phyloP scores from a whole-genome alignment of 2,888 invertebrate genomes.

The Pimpla rufipes region DNA sequence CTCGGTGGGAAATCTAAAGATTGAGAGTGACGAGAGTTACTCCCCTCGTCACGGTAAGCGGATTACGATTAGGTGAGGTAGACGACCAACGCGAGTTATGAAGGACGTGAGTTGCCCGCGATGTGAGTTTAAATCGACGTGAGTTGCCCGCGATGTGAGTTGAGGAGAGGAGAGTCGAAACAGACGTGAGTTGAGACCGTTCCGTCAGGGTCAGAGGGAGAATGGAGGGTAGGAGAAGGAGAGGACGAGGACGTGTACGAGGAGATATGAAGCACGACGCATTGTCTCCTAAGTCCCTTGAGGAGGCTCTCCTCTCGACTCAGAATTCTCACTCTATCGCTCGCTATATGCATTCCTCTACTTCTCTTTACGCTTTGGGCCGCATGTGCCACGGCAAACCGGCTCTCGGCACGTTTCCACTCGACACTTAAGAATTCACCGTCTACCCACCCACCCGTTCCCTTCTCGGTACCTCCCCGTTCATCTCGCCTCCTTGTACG shows the following conservation, averaged over 20 bases:
- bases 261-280: constrained; percentile 59
- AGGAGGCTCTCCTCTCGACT: constrained; percentile 60
- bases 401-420: constrained; percentile 69
- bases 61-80: too few relatives aligned
- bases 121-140: too few relatives aligned
- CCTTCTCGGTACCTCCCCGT: neutral
- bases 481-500: constrained; percentile 22
- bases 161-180: too few relatives aligned
- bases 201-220: neutral
- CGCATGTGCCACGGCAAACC: constrained; percentile 55
- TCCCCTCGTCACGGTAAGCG: too few relatives aligned
- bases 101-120: too few relatives aligned
- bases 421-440: constrained; percentile 62
- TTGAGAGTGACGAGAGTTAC: too few relatives aligned
- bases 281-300: constrained; percentile 66
- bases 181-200: too few relatives aligned
- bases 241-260: constrained; percentile 52
- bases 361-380: constrained; percentile 55
- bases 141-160: too few relatives aligned
- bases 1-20: too few relatives aligned
- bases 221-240: constrained; percentile 1
- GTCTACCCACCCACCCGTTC: neutral
- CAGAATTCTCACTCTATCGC: constrained; percentile 60
- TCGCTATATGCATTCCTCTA: constrained; percentile 38
- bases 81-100: too few relatives aligned